These are phyloP conservation scores for Tenebrosternarchus preto DNA, from an alignment of 2,113 vertebrate species.

Conservation along the genomic window DNA sequence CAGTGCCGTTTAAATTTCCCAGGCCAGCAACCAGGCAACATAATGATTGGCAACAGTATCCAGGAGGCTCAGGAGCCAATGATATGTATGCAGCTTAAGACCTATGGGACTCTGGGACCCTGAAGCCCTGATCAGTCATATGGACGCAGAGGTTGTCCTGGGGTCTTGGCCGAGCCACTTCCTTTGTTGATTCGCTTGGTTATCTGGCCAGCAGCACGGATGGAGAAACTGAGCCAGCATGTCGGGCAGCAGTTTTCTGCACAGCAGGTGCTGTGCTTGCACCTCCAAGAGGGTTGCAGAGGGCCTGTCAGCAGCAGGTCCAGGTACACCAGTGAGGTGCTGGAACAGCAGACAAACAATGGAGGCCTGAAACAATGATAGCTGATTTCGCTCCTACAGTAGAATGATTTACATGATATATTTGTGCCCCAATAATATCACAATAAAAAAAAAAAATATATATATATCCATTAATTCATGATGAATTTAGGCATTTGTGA, in stretches of 20 bases:
- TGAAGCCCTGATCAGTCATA: constrained; percentile 28
- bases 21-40: constrained; percentile 8
- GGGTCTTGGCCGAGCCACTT: constrained; percentile 18
- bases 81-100: not conserved
- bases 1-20: not conserved
- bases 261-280: constrained; percentile 16
- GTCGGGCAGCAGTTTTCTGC: constrained; percentile 20
- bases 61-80: constrained; percentile 8
- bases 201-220: constrained; percentile 19
- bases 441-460: too few species aligned
- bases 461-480: not conserved
- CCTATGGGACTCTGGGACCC: constrained; percentile 15
- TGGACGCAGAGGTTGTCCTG: constrained; percentile 21
- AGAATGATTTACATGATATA: not conserved
- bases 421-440: too few species aligned
- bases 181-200: constrained; percentile 29
- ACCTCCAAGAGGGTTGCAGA: constrained; percentile 16
- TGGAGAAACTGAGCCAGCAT: constrained; percentile 19
- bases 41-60: constrained; percentile 11
- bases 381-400: not conserved
- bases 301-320: constrained; percentile 7
- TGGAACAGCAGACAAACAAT: constrained; percentile 11
- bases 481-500: not conserved
- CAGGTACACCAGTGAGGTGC: constrained; percentile 9
- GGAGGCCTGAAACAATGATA: not conserved